These are phyloP conservation scores for Apodemia mormo DNA, from an alignment of 2,888 invertebrate species.

Conservation along the genomic window DNA sequence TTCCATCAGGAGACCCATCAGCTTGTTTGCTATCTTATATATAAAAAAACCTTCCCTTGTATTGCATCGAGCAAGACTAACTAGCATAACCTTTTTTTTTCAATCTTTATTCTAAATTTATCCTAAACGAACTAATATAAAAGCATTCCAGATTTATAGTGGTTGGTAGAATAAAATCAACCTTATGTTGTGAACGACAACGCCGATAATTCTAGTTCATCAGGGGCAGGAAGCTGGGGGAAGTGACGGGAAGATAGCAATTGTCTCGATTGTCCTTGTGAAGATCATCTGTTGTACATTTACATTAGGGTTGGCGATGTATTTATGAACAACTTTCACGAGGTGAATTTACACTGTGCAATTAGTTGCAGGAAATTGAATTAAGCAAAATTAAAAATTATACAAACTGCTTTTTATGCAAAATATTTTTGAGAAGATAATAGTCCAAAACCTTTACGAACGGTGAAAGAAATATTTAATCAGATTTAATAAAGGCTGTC, in stretches of 20 bases:
- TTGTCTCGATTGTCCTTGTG: slow-evolving; percentile 70
- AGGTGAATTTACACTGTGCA: background rate
- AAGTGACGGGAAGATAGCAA: slow-evolving; percentile 67
- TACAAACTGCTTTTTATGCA: no score
- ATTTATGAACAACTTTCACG: background rate
- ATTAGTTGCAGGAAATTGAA: no score
- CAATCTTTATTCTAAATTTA: background rate
- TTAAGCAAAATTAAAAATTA: no score
- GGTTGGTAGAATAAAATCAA: background rate
- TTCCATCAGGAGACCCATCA: no score
- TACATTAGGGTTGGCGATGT: slow-evolving; percentile 13
- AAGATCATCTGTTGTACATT: slow-evolving; percentile 57
- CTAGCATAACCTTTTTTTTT: background rate
- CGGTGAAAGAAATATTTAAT: no score
- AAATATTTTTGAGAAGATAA: no score
- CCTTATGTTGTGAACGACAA: slow-evolving; percentile 29
- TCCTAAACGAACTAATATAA: slow-evolving; percentile 15
- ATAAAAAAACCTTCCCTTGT: no score
- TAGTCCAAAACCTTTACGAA: no score
- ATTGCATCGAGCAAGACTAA: no score
- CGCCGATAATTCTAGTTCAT: slow-evolving; percentile 30
- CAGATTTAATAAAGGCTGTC: no score
- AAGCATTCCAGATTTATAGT: slow-evolving; percentile 23
- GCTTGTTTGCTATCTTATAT: no score
- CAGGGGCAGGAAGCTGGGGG: slow-evolving; percentile 57